phyloP scores from a whole-genome alignment of 2,888 invertebrate species.

The Lithophane leautieri region DNA sequence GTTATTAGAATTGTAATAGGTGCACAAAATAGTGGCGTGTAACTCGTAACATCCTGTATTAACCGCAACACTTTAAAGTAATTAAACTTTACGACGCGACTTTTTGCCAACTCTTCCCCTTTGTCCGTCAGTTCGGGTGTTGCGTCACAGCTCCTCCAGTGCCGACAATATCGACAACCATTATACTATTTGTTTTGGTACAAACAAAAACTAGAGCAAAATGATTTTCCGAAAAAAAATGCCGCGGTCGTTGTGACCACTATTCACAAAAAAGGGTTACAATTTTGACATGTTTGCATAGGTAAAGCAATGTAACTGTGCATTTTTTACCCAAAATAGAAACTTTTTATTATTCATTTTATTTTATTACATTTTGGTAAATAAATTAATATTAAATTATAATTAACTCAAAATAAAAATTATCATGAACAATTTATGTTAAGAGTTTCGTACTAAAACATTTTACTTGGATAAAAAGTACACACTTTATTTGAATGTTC shows the following conservation, averaged over 20 bases:
- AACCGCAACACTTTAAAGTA: conserved; percentile 67
- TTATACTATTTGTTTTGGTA: conserved; percentile 78
- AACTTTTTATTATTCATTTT: conserved; percentile 44
- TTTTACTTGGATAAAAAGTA: conserved; percentile 54
- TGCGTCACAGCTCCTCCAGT: conserved; percentile 71
- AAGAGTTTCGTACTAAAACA: conserved; percentile 53
- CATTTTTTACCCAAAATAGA: conserved; percentile 38
- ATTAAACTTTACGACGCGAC: conserved; percentile 75
- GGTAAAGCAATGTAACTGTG: conserved; percentile 65
- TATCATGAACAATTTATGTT: conserved; percentile 59
- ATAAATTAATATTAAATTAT: conserved; percentile 35
- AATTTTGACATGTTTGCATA: conserved; percentile 72
- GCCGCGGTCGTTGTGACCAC: conserved; percentile 61
- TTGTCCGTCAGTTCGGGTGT: conserved; percentile 69
- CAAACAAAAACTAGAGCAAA: conserved; percentile 82
- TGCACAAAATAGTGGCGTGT: conserved; percentile 9
- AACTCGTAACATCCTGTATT: conserved; percentile 72
- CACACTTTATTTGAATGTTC: conserved; percentile 61
- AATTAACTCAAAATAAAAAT: conserved; percentile 52
- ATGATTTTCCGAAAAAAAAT: conserved; percentile 67
- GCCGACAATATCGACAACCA: conserved; percentile 69
- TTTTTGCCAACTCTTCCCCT: conserved; percentile 81
- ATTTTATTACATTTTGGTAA: conserved; percentile 44
- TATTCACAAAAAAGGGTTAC: conserved; percentile 74
- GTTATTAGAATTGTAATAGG: conserved; percentile 16